phyloP scores from a whole-genome alignment of 2,797 vertebrate species.

The Sylvia borin region DNA sequence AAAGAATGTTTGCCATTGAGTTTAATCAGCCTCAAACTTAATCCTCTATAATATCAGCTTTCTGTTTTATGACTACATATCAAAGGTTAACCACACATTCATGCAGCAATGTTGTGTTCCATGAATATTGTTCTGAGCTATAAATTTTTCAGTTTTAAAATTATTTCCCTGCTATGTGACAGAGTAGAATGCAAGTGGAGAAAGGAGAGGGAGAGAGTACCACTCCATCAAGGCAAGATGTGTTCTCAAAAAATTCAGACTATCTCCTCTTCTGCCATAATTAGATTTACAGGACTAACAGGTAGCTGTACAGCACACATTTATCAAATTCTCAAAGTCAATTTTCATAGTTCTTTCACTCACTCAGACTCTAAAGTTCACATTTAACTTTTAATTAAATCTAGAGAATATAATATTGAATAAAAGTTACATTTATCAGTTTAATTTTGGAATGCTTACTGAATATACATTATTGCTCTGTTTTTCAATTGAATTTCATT shows the following conservation, averaged over 20 bases:
- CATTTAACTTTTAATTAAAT: constrained; percentile 71
- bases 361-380: constrained; percentile 21
- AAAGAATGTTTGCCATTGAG: neutral
- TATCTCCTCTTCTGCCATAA: neutral
- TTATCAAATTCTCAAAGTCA: constrained; percentile 28
- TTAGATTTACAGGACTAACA: constrained; percentile 41
- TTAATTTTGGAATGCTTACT: constrained; percentile 55
- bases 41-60: neutral
- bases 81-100: constrained; percentile 19
- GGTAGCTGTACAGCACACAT: neutral
- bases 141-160: constrained; percentile 31
- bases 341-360: neutral
- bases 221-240: neutral
- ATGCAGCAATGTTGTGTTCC: neutral
- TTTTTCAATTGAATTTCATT: constrained; percentile 13
- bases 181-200: neutral
- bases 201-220: neutral
- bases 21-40: neutral
- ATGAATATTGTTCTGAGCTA: neutral
- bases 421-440: constrained; percentile 53
- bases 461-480: constrained; percentile 24
- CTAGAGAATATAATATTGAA: constrained; percentile 23
- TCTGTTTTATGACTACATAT: neutral
- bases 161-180: constrained; percentile 7
- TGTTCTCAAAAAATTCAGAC: constrained; percentile 14